Conservation (phyloP, 2,888 invertebrate species). For the Ametastegia equiseti region DNA sequence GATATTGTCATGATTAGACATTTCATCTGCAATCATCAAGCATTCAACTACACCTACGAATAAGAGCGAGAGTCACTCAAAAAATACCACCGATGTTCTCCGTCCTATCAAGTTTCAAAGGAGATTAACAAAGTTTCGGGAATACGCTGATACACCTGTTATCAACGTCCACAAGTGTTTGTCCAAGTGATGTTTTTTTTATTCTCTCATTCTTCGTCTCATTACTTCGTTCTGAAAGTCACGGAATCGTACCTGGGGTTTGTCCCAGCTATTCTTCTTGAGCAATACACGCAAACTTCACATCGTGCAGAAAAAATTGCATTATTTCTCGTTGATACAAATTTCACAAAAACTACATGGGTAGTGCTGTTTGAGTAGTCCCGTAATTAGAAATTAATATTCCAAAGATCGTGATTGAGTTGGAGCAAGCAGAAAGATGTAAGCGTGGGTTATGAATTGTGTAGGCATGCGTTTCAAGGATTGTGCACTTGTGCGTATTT, state of each 20-base stretch:
- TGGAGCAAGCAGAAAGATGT: not conserved
- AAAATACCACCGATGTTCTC: not conserved
- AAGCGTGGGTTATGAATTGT: not conserved
- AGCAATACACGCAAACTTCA: not conserved
- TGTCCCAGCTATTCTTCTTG: not conserved
- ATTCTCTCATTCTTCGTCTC: not conserved
- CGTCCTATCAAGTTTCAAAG: not conserved
- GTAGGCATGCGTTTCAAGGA: not conserved
- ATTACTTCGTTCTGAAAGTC: not conserved
- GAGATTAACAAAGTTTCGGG: not conserved
- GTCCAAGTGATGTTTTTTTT: not conserved
- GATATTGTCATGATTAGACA: not conserved
- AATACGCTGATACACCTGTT: not conserved
- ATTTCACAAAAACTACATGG: not conserved
- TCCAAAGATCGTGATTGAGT: not conserved
- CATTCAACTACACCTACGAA: not conserved
- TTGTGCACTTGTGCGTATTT: not conserved
- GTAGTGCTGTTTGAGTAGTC: constrained; percentile 4
- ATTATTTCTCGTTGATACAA: too few species aligned
- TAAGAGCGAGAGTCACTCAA: not conserved
- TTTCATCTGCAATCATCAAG: not conserved
- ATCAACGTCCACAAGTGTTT: not conserved
- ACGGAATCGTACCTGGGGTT: not conserved
- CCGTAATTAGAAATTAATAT: not conserved
- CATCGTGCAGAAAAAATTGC: not conserved